Percentiles rank a stretch among this genome's conserved stretches.
phyloP scores from a whole-genome alignment of 2,797 vertebrate species.

The Protosalanx chinensis region DNA sequence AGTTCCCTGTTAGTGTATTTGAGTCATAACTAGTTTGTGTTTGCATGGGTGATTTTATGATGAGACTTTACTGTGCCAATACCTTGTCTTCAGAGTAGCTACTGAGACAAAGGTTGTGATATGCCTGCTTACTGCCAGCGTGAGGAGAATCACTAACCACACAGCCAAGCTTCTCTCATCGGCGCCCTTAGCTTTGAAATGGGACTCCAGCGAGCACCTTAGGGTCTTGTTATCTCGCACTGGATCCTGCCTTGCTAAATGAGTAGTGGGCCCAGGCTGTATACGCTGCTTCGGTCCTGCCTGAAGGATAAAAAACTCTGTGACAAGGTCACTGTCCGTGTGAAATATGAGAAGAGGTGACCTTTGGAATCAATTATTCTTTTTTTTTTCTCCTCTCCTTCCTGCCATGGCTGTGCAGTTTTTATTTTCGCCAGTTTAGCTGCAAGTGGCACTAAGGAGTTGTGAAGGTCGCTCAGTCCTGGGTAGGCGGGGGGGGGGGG shows the following conservation, averaged over 20 bases:
- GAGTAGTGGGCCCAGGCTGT: slow-evolving; percentile 17
- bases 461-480: slow-evolving; percentile 37
- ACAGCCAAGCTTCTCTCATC: slow-evolving; percentile 14
- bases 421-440: slow-evolving; percentile 34
- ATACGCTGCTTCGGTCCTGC: slow-evolving; percentile 30
- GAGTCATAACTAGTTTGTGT: not conserved
- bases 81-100: not conserved
- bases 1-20: not conserved
- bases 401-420: slow-evolving; percentile 31
- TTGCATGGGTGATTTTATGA: slow-evolving; percentile 1
- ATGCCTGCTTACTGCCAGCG: not conserved
- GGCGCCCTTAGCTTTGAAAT: slow-evolving; percentile 29
- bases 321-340: slow-evolving; percentile 35
- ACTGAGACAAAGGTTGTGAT: slow-evolving; percentile 9
- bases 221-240: slow-evolving; percentile 48
- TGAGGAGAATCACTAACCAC: slow-evolving; percentile 11
- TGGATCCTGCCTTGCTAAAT: slow-evolving; percentile 44
- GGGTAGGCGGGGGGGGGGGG: slow-evolving; percentile 14
- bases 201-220: slow-evolving; percentile 43
- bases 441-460: slow-evolving; percentile 28
- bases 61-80: not conserved
- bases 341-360: slow-evolving; percentile 45
- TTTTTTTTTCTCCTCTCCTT: slow-evolving; percentile 29
- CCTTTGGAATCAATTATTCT: slow-evolving; percentile 47
- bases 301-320: slow-evolving; percentile 39